Conservation (phyloP, 2,888 invertebrate species). For the Plebejus argus region DNA sequence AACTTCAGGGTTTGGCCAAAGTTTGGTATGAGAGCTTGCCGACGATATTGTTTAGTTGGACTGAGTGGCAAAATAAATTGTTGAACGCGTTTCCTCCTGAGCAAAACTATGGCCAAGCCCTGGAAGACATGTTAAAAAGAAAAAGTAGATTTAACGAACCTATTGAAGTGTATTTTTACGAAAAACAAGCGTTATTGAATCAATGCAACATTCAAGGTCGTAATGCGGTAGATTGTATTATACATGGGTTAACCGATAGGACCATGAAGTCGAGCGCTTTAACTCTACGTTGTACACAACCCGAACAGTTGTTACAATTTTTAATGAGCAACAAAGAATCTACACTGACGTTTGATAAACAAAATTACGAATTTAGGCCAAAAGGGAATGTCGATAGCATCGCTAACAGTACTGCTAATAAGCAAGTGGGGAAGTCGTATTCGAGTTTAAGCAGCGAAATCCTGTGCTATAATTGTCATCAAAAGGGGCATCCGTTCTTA, state of each 20-base stretch:
- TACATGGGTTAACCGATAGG: background rate
- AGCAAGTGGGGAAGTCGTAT: too few relatives aligned
- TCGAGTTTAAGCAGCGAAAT: too few relatives aligned
- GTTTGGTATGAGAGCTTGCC: constrained; percentile 36
- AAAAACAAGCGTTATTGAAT: constrained; percentile 34
- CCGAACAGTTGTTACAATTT: too few relatives aligned
- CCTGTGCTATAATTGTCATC: too few relatives aligned
- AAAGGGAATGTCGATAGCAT: too few relatives aligned
- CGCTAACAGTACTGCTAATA: too few relatives aligned
- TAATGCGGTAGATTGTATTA: constrained; percentile 38
- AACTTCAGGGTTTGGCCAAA: constrained; percentile 40
- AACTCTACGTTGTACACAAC: too few relatives aligned
- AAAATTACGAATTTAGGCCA: background rate
- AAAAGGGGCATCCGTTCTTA: too few relatives aligned
- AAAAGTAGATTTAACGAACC: constrained; percentile 35
- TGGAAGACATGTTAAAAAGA: constrained; percentile 37
- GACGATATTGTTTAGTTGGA: constrained; percentile 34
- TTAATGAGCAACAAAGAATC: constrained; percentile 37
- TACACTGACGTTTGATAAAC: constrained; percentile 7
- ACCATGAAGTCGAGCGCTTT: constrained; percentile 37
- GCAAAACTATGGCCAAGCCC: constrained; percentile 36
- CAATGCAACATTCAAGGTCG: constrained; percentile 35
- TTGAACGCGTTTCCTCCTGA: constrained; percentile 35
- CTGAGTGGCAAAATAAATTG: constrained; percentile 36
- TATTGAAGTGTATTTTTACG: constrained; percentile 36